A percentile compares a stretch with the other conserved stretches of the same genome.
These are phyloP conservation scores for Sabatieria punctata DNA, from an alignment of 2,888 invertebrate genomes.

Conservation along the genomic window DNA sequence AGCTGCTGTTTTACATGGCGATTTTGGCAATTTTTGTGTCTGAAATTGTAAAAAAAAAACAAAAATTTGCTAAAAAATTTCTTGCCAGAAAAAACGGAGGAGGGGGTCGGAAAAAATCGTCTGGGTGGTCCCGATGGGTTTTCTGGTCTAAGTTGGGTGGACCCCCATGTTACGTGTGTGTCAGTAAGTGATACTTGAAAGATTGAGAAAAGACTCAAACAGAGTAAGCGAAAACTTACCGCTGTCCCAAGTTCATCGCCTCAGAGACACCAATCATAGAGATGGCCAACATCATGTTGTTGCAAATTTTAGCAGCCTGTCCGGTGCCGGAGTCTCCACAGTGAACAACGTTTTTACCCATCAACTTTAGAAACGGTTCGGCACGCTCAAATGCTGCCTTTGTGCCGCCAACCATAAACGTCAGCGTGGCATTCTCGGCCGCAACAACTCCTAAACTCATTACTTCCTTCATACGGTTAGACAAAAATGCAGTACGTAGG, in stretches of 20 bases:
- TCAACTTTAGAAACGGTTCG: constrained; percentile 41
- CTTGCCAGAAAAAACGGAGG: too few relatives aligned
- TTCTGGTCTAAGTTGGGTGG: too few relatives aligned
- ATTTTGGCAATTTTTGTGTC: too few relatives aligned
- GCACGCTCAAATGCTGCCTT: constrained; percentile 51
- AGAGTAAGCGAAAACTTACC: constrained; percentile 37
- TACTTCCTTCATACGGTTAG: too few relatives aligned
- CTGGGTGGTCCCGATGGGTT: too few relatives aligned
- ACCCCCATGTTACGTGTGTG: too few relatives aligned
- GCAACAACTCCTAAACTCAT: constrained; percentile 75
- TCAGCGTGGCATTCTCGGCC: constrained; percentile 72
- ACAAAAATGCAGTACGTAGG: too few relatives aligned
- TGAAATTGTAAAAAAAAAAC: too few relatives aligned
- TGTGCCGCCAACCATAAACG: constrained; percentile 81
- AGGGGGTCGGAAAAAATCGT: too few relatives aligned
- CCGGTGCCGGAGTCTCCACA: constrained; percentile 80
- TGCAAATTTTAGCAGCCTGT: constrained; percentile 85
- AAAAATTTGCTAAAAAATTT: too few relatives aligned
- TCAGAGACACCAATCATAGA: constrained; percentile 88
- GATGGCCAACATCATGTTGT: constrained; percentile 79
- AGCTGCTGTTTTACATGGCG: too few relatives aligned
- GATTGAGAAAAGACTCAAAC: not conserved
- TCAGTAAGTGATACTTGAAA: not conserved
- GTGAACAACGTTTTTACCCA: constrained; percentile 81
- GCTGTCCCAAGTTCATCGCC: constrained; percentile 81